Conservation (phyloP, 2,797 vertebrate species). For the Pipistrellus kuhlii region DNA sequence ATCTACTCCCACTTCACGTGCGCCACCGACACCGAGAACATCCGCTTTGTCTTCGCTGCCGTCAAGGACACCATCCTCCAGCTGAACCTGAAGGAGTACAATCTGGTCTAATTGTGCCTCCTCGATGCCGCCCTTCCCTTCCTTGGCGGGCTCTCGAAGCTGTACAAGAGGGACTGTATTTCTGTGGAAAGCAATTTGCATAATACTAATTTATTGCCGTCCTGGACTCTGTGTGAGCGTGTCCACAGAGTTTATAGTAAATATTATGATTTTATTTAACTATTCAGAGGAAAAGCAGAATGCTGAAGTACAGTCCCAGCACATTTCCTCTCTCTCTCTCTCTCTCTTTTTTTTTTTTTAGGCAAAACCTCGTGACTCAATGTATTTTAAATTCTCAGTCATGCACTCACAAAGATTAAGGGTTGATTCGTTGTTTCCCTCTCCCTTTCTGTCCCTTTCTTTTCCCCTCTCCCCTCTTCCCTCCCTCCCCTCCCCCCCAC, state of each 20-base stretch:
- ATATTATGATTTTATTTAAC: conserved; percentile 95
- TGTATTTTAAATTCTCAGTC: conserved; percentile 89
- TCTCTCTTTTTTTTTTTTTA: conserved; percentile 81
- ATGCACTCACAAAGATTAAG: conserved; percentile 85
- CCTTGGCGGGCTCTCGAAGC: conserved; percentile 84
- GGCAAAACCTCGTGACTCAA: conserved; percentile 87
- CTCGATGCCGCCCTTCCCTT: conserved; percentile 73
- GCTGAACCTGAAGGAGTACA: conserved; percentile 98
- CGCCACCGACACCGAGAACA: conserved; percentile 98
- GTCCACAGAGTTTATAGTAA: conserved; percentile 91
- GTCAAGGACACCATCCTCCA: conserved; percentile 99
- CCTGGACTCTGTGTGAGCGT: conserved; percentile 90
- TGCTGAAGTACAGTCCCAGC: conserved; percentile 90
- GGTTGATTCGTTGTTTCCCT: conserved; percentile 55
- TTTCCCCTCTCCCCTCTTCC: neutral
- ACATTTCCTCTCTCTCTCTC: conserved; percentile 86
- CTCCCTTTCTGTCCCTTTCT: conserved; percentile 21
- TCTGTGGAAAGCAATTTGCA: conserved; percentile 93
- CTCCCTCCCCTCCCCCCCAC: neutral
- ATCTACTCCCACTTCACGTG: conserved; percentile 99
- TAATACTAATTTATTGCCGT: conserved; percentile 97
- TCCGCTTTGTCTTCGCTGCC: conserved; percentile 97
- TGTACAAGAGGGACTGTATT: conserved; percentile 90
- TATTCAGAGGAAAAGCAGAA: conserved; percentile 86
- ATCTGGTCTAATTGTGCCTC: conserved; percentile 93